Evolutionary conservation across 2,888 invertebrate genomes (phyloP).

Genomic region (Lysandra coridon): DNA sequence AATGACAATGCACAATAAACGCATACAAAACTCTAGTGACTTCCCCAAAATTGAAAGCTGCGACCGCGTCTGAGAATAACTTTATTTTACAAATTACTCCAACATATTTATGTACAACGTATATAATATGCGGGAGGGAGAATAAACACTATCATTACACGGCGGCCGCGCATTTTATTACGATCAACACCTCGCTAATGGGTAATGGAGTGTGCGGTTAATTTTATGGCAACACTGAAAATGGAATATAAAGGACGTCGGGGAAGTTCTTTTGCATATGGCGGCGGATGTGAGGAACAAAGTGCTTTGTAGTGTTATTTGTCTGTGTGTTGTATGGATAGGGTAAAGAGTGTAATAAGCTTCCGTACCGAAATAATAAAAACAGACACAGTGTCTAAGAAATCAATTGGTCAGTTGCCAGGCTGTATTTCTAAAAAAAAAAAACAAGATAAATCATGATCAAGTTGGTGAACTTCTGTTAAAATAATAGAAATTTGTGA

Average conservation of each 20-base stretch:
- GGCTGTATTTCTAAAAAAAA: too few species aligned
- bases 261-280: constrained; percentile 10
- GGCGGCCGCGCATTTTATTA: constrained; percentile 58
- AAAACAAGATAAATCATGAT: too few species aligned
- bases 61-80: not conserved
- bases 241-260: constrained; percentile 18
- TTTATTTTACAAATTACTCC: not conserved
- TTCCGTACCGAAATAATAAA: too few species aligned
- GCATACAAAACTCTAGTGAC: too few species aligned
- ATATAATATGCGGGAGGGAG: constrained; percentile 36
- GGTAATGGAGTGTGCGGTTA: constrained; percentile 54
- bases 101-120: not conserved
- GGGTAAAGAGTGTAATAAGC: too few species aligned
- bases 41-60: not conserved
- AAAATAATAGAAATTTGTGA: too few species aligned
- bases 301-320: not conserved
- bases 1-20: too few species aligned
- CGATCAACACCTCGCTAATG: constrained; percentile 64
- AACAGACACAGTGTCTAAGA: too few species aligned
- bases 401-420: too few species aligned
- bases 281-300: not conserved
- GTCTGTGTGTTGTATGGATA: not conserved
- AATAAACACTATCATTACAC: constrained; percentile 36
- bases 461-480: too few species aligned
- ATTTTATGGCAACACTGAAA: constrained; percentile 29